Base-by-base conservation (phyloP, 2,888 invertebrate species). In the Brassicogethes aeneus region DNA sequence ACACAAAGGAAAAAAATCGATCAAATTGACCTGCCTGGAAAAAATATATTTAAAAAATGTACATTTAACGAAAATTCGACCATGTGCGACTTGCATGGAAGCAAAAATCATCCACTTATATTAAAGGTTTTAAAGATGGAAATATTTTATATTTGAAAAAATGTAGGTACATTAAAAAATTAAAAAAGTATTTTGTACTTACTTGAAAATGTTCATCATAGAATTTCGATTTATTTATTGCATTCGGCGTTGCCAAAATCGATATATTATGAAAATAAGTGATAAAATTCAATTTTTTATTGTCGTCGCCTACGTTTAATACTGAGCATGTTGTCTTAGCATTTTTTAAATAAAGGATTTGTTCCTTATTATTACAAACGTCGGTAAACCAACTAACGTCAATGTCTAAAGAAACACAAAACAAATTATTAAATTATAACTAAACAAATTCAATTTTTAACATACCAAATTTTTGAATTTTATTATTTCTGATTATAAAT, bases 311-410 rank as follows among this genome's bases (percentile, higher is more conserved):
- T 40, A 72, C 53, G 29, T 61, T 46, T 43, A 50, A 60, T 55
- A 71, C 69, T 41, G 59, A 53, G 51, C 72, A 73, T 13, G 54
- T 49, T 39, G 59, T 59, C 48, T 66, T 59, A 51, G 68, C 60
- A 46, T 71, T 58, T 52, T 69, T 58, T 34, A 76, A 62, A 59
- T 69, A 74, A 47, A 60, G 61, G 1, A 75, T 45, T 37, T 59
- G 55, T 51, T 67, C 70, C 37, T 60, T 63, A 13, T 56, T 48
- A 32, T 59, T 41, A 48, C 70, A 71, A 34, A 52, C 46, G 29
- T 54, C 48, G 3, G 62, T 61, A 8, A 66, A 23, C 5, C 10
- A 23, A 23, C 10, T 23, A 7, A 23, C 33, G n/a, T 33, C n/a
- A n/a, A 33, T 33, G 5, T 33, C 33, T 33, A 13, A 33, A 33